These are phyloP conservation scores for Oreamnos americanus DNA, from an alignment of 2,113 vertebrate species.

Conservation along the genomic window DNA sequence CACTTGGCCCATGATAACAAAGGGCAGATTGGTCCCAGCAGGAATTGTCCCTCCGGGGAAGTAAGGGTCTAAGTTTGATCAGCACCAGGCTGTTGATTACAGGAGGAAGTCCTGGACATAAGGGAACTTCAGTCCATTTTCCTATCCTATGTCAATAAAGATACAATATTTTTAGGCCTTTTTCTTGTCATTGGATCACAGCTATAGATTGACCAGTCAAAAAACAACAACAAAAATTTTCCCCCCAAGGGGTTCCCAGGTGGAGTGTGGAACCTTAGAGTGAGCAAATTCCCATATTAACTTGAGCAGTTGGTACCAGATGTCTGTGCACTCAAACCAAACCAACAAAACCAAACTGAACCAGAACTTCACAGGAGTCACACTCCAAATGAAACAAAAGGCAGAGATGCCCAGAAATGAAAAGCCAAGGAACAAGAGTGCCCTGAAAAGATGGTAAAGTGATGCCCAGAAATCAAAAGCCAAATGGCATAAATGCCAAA, in stretches of 20 bases:
- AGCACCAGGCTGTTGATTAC: not conserved
- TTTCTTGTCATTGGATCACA: not conserved
- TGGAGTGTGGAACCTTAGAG: not conserved
- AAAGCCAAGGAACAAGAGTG: no score
- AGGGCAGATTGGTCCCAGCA: not conserved
- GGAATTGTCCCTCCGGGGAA: not conserved
- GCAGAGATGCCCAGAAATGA: not conserved
- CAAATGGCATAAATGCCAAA: not conserved
- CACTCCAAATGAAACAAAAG: not conserved
- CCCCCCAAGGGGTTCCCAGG: not conserved
- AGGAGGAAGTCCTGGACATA: not conserved
- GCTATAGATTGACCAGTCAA: not conserved
- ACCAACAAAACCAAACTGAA: not conserved
- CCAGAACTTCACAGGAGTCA: not conserved
- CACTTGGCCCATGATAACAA: not conserved
- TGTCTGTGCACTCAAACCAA: not conserved
- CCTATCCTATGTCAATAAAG: not conserved
- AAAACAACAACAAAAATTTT: not conserved
- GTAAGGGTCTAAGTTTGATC: not conserved
- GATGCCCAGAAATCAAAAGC: not conserved
- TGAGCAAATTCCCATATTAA: not conserved
- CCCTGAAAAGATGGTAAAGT: no score
- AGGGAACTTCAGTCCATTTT: not conserved
- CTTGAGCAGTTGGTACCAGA: not conserved
- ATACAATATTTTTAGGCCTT: not conserved